Evolutionary conservation across 2,797 vertebrate species (phyloP), one percentile per base, ranked within the genome.

Genomic region (Falco cherrug): DNA sequence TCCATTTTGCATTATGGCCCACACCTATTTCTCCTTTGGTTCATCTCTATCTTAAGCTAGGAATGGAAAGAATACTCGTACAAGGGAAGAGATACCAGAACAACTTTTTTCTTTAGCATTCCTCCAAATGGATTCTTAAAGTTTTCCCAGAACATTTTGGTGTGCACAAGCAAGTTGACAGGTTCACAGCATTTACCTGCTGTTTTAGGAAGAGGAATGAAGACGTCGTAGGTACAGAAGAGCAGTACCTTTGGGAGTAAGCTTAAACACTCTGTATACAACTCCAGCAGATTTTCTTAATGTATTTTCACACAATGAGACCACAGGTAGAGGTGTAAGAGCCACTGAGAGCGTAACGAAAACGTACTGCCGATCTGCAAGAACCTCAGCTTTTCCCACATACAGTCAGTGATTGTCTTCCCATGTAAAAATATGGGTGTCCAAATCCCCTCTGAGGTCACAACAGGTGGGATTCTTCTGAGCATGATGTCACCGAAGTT

Each of bases 141-240:
- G 28, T 45, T 80, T 92, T 86, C 24, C 35, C 70, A 82, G 65
- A 56, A 85, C 19, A 12, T 77, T 95, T 59, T 69, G 50, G 18
- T 13, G 37, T 84, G 70, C 78, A 90, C 25, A 45, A n/a, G 21
- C 18, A 12, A 70, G 25, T 67, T 35, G 41, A 61, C 39, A 76
- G 28, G 75, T 56, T 61, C 37, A 79, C 9, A 70, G 60, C 43
- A 87, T 67, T 86, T 63, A 85, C 10, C 16, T 18, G 33, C 17
- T 29, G 25, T 67, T 93, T 93, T 59, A 85, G 56, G 86, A 94
- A 89, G 63, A 96, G 69, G 63, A 92, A 96, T 37, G 41, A 78
- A 78, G 48, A 90, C 28, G 17, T 15, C 33, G 70, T 41, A 56
- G 9, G 9, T 25, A 29, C 56, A 47, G 63, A 61, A 68, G 28